phyloP scores from a whole-genome alignment of 1,140 invertebrate species.

The Trachymyrmex septentrionalis region DNA sequence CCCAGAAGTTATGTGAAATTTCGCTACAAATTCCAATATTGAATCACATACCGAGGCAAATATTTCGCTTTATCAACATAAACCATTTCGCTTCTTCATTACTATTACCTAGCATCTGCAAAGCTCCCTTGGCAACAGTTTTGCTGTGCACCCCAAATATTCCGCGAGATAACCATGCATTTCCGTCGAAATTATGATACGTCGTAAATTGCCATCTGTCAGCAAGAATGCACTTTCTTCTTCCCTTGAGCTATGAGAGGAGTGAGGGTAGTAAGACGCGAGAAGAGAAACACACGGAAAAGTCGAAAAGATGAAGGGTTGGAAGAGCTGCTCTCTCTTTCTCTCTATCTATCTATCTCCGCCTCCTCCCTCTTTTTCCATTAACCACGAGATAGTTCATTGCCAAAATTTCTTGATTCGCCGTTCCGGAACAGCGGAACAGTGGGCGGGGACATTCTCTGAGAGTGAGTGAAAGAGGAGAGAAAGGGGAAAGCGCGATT shows the following conservation, averaged over 20 bases:
- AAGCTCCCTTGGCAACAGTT: constrained; percentile 44
- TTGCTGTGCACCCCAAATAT: constrained; percentile 54
- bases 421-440: constrained; percentile 49
- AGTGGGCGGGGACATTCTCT: constrained; percentile 41
- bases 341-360: background rate
- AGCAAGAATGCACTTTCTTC: constrained; percentile 50
- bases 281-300: constrained; percentile 23
- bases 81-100: constrained; percentile 50
- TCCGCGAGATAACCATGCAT: constrained; percentile 47
- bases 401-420: constrained; percentile 70
- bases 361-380: background rate
- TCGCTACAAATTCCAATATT: background rate
- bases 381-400: constrained; percentile 56
- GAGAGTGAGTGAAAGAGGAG: background rate
- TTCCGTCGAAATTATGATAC: constrained; percentile 60
- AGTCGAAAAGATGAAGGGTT: constrained; percentile 26
- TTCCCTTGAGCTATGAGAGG: background rate
- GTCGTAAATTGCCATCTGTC: constrained; percentile 56
- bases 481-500: constrained; percentile 50
- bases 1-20: background rate
- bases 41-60: constrained; percentile 19
- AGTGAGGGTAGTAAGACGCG: background rate
- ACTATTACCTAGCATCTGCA: constrained; percentile 23
- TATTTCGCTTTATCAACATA: constrained; percentile 58
- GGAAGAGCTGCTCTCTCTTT: constrained; percentile 20